Base-by-base conservation (phyloP, 2,797 vertebrate genomes). In the Rhabdophis nuchalis region DNA sequence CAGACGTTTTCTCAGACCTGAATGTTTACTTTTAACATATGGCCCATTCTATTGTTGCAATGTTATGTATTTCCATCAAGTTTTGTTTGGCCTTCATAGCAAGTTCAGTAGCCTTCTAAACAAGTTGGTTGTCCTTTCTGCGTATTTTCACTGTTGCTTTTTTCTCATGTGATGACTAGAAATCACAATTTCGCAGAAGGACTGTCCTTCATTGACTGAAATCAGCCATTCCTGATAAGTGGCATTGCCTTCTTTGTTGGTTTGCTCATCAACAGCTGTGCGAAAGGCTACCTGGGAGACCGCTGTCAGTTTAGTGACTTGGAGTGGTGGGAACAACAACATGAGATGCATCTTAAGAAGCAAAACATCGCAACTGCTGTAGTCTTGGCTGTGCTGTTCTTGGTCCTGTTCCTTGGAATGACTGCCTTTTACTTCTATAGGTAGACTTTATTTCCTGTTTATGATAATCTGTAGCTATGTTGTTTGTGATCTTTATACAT, bases 221-320 rank as follows among this genome's bases (percentile, higher is more conserved):
- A 29, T 9, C 2, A 64, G 0, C 36, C 0, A 0, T 9, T 0
- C 18, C n/a, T 77, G 68, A 91, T 14, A 58, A 68, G 54, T 4
- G 1, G 1, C 52, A 16, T 12, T 36, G 86, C 23, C 0, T 0
- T 36, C 0, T 52, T 58, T 58, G 18, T 46, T 25, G 20, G 0
- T 60, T 41, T 89, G 16, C 46, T 58, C 87, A 0, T 87, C 91
- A 95, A 88, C 96, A 99, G 99, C 90, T 99, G 98, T 91, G 93
- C 97, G 0, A 90, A 96, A 0, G 99, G 99, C 86, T 99, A 97
- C 36, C 94, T 99, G 0, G 99, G 99, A 0, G 98, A 99, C 93
- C 97, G 98, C 1, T 99, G 99, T 96, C 98, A 99, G 97, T 98
- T 98, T 97, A 98, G 97, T 4, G 98, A 99, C 92, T 94, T 99